Base-by-base conservation (phyloP, 2,113 vertebrate species). In the Neopipo cinnamomea region DNA sequence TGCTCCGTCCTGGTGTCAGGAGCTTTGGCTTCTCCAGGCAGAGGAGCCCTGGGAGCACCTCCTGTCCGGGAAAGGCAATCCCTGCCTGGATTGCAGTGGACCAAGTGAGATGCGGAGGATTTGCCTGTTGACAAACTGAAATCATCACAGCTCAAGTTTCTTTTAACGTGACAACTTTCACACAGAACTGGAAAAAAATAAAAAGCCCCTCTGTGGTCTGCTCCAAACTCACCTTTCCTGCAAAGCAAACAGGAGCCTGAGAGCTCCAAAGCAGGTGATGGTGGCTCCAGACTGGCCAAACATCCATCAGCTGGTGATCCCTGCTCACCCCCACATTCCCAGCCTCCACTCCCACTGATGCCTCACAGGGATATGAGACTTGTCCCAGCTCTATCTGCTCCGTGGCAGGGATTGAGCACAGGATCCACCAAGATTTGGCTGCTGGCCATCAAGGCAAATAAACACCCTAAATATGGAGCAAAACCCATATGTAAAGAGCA, bases 261-360 rank as follows among this genome's bases (percentile, higher is more conserved):
- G 52, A 66, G 37, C 37, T 52, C 25, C 42, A 19, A n/a, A 14
- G 42, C 15, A 31, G 47, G 21, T 46, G 24, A 16, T 8, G n/a
- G 23, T 24, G 47, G 37, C 18, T 47, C 23, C 50, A 56, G 72
- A 4, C 9, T 25, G n/a, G 22, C 14, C 35, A 6, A 37, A 28
- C 22, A n/a, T 31, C 46, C 76, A 13, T 10, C 66, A 86, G 66
- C 27, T 52, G 67, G 10, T 31, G 56, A 3, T 30, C 58, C 20
- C 22, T 6, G 23, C 8, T 33, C 56, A 14, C 3, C 12, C 9
- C 24, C 33, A 28, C 4, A 3, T 8, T 9, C 35, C 46, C 66
- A 80, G 16, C 8, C 33, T 37, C 14, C 58, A 16, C 58, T 11
- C 35, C 37, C 75, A 42, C 30, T 0, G 0, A 1, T 30, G 14